Evolutionary conservation across 2,888 invertebrate species (phyloP), one percentile per base, ranked within the genome.

Genomic region (Seira sanloemensis): DNA sequence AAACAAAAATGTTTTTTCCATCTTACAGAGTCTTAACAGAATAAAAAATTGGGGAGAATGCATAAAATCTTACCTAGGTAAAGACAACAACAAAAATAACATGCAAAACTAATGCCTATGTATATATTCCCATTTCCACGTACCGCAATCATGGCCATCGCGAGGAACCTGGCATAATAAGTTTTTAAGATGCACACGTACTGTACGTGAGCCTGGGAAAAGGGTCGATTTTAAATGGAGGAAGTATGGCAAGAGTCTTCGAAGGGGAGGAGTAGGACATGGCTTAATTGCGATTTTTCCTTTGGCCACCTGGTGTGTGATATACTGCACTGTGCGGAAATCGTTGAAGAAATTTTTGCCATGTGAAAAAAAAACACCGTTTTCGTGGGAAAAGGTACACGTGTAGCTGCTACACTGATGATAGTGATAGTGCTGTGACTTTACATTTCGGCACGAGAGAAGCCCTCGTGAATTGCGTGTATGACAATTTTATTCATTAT

Each of bases 251-350:
- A n/a, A n/a, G n/a, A n/a, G n/a, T n/a, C n/a, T n/a, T n/a, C n/a
- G n/a, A n/a, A 50, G 67, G 19, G 18, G 1, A 19, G 68, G 54
- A 27, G 58, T 66, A 79, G 76, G 79, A 84, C 84, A 75, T 75
- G 65, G 78, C 73, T 82, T 82, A 88, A 81, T 87, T 88, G 87
- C 86, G 87, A 88, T 88, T 88, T 86, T 88, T 85, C 85, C 84
- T 87, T 85, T 84, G 83, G 76, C 88, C 86, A 86, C 88, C 88
- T 85, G 86, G 81, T 86, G 86, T 87, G 86, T 88, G 88, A 86
- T 86, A 84, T 86, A 86, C 82, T 74, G 85, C 67, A 84, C 85
- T 85, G 81, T 72, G 85, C 67, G 68, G 83, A 86, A 86, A 86
- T 86, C 25, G 77, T 54, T 84, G 78, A 78, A 83, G 69, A 79